A percentile compares a stretch with the other conserved stretches of the same genome.
Evolutionary conservation across 2,888 invertebrate genomes (phyloP).

Genomic region (Iselma pallidipennis): DNA sequence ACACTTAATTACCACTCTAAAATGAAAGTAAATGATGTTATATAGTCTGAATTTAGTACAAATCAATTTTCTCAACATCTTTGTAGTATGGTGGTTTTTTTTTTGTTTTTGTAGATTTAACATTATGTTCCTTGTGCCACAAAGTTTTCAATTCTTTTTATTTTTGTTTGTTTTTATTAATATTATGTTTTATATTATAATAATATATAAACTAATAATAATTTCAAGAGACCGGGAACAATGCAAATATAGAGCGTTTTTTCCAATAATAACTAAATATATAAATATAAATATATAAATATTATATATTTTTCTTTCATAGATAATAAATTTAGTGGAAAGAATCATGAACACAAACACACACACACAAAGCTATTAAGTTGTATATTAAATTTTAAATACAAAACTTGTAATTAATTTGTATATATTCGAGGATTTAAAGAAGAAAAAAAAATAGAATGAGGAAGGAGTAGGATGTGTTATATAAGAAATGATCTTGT

Average conservation of each 20-base stretch:
- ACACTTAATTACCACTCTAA: too few species aligned
- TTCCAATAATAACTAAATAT: too few species aligned
- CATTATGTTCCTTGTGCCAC: slow-evolving; percentile 53
- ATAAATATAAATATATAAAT: too few species aligned
- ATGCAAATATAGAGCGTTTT: neutral
- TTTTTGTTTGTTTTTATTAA: slow-evolving; percentile 24
- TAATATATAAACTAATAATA: neutral
- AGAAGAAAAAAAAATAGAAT: slow-evolving; percentile 27
- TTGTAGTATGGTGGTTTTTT: neutral
- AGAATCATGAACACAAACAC: neutral
- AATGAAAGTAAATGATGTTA: too few species aligned
- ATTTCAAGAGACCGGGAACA: neutral
- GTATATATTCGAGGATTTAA: too few species aligned
- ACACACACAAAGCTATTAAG: slow-evolving; percentile 22
- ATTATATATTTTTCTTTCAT: neutral
- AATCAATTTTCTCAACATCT: neutral
- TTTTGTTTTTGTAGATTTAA: slow-evolving; percentile 23
- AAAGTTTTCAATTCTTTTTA: slow-evolving; percentile 34
- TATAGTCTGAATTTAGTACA: too few species aligned
- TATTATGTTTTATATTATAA: slow-evolving; percentile 27
- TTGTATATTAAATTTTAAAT: slow-evolving; percentile 39
- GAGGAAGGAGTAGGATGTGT: slow-evolving; percentile 24
- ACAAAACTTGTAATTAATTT: slow-evolving; percentile 49
- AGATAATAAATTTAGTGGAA: neutral
- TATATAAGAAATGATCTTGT: slow-evolving; percentile 45